Evolutionary conservation across 2,888 invertebrate species (phyloP), one percentile per base, ranked within the genome.

Genomic region (Uropetala carovei): DNA sequence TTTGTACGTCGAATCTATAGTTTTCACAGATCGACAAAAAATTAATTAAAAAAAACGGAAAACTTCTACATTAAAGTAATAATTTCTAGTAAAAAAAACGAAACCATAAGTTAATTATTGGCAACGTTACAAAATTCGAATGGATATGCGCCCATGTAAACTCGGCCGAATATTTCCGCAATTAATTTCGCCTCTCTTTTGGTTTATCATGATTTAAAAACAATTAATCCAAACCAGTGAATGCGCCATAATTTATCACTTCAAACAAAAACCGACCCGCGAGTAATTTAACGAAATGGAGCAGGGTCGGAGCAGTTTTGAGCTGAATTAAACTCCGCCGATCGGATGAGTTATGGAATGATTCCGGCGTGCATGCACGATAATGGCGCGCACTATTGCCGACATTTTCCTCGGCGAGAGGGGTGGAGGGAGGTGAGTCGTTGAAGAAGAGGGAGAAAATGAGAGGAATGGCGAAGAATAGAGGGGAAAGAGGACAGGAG

Each of bases 231-330:
- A 64, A 64, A 56, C 89, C 89, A 89, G 89, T 89, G 89, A 89
- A 56, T 18, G 86, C 30, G 89, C 60, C 89, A 64, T 89, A 89
- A 89, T 64, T 89, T 89, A 89, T 89, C 56, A n/a, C 56, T 30
- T 22, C 89, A 58, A 43, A 89, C 89, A 89, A 75, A 75, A 75
- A 75, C 10, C n/a, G 75, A 27, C 43, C 27, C 64, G 64, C 64
- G 89, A 89, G 89, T 89, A 89, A 89, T 89, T 89, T 89, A 89
- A 89, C 89, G 89, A 89, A 89, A 89, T 89, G 89, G 89, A 89
- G 89, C 89, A 89, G n/a, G 89, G 22, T 18, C 60, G 43, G 89
- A 89, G 89, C 89, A 89, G 64, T 89, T 89, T 89, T 89, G 43
- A 27, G 89, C 89, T 89, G 89, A 89, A 89, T 89, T 89, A 89